Evolutionary conservation across 2,888 invertebrate species (phyloP), one percentile per base, ranked within the genome.

Genomic region (Schizaphis graminum): DNA sequence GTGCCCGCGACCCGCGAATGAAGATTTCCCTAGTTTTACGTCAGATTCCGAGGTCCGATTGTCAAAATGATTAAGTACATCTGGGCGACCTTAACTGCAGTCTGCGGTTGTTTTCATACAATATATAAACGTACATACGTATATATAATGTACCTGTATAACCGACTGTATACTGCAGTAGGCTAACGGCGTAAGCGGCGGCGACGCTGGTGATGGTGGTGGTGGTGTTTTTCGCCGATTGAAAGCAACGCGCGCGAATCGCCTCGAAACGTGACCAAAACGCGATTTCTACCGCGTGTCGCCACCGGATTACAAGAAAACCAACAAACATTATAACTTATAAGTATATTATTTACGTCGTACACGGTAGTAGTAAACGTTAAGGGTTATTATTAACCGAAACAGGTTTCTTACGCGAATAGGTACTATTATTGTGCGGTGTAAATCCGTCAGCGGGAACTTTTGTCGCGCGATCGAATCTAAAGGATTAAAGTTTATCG

Each of bases 11-110:
- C 57, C 35, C 84, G 3, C 61, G 61, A 87, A 35, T 3, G 21
- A 44, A 93, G 61, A 57, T 85, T 89, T 93, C 35, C 89, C 57
- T 91, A 67, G 86, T 91, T n/a, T 61, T 28, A 91, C 49, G 89
- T 87, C 86, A 86, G 94, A 94, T 94, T n/a, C 85, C 85, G 21
- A 24, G 85, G 86, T 53, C 67, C 28, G 94, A 94, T 94, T 94
- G 86, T 86, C 91, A 53, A 67, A 67, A 91, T 91, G 94, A 94
- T 91, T 94, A 91, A 93, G 84, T 89, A 53, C 85, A 41, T 35
- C n/a, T 13, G 86, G 41, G n/a, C 61, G 49, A 85, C 35, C 49
- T 84, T 77, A 77, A 89, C n/a, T 28, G 61, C 57, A 28, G 89
- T 89, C 53, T 77, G 77, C 77, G 77, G 77, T 77, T 35, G 21